Evolutionary conservation across 2,797 vertebrate genomes (phyloP), one percentile per base, ranked within the genome.

Genomic region (Gymnopithys bicolor): DNA sequence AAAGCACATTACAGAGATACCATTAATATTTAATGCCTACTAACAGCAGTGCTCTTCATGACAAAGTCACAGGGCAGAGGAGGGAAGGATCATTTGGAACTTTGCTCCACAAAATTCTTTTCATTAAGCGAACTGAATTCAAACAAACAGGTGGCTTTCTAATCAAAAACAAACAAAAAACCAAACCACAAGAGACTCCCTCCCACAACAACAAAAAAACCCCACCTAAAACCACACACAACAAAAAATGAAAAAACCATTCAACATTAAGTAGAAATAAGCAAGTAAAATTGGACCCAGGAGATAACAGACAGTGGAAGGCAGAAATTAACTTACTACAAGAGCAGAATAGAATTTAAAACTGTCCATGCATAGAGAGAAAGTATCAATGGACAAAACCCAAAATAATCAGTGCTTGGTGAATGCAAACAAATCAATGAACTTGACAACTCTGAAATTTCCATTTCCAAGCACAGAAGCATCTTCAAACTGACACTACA

Each of bases 1-100:
- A 97, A 97, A 97, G 94, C 87, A 94, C 87, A 95, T 97, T 96
- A 97, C 88, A 95, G 56, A 97, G 37, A 84, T 10, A 35, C 68
- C 51, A 35, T 97, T 96, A 97, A 97, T 97, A 97, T 95, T 98
- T 98, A 97, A 98, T 76, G 75, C 64, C 91, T 96, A 43, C 60
- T 95, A 95, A 96, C 87, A 93, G 63, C 87, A 70, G 75, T 78
- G 49, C 49, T 95, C 33, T 60, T 96, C 78, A 80, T 11, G 70
- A 92, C 84, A 69, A 71, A 93, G 71, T 82, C 22, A 23, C 60
- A 69, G 39, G 28, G 79, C 18, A 94, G 80, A 58, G 62, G 74
- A 51, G 24, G 13, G 24, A 88, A 89, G 21, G 71, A 93, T 87
- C 55, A 41, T 59, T 90, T 82, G 92, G 70, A 85, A 63, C 32